phyloP scores from a whole-genome alignment of 2,113 vertebrate species.

The Nannospalax galili region DNA sequence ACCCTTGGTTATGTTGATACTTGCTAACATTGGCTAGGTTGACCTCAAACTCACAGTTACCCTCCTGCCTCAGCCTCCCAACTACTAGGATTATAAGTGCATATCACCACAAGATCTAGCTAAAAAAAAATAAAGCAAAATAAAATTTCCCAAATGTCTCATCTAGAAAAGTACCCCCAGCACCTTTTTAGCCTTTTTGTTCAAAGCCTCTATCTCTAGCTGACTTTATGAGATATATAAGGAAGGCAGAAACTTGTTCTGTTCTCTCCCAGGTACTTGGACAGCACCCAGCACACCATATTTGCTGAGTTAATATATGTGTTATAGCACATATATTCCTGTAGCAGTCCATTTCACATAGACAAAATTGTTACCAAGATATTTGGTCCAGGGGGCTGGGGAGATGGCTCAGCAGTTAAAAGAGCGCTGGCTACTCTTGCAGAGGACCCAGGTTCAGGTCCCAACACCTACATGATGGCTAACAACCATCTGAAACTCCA shows the following conservation, averaged over 20 bases:
- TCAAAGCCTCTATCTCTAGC: background rate
- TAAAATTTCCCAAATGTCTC: background rate
- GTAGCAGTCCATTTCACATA: background rate
- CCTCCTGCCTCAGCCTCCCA: too few species aligned
- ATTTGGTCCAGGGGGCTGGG: background rate
- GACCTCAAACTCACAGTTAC: background rate
- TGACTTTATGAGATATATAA: background rate
- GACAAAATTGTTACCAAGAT: slow-evolving; percentile 21
- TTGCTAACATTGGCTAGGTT: background rate
- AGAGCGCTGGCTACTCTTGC: too few species aligned
- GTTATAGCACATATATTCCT: background rate
- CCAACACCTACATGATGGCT: too few species aligned
- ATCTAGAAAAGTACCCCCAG: background rate
- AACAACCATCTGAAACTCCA: too few species aligned
- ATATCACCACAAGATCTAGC: background rate
- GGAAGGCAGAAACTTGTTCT: background rate
- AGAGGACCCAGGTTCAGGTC: too few species aligned
- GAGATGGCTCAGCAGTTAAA: too few species aligned
- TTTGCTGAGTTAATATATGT: background rate
- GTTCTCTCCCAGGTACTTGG: background rate
- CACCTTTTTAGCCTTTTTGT: background rate
- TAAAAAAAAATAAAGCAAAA: background rate
- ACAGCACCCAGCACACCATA: background rate
- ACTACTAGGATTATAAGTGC: background rate
- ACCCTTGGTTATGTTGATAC: background rate